Evolutionary conservation across 2,113 vertebrate species (phyloP).

Genomic region (Platysternon megacephalum): DNA sequence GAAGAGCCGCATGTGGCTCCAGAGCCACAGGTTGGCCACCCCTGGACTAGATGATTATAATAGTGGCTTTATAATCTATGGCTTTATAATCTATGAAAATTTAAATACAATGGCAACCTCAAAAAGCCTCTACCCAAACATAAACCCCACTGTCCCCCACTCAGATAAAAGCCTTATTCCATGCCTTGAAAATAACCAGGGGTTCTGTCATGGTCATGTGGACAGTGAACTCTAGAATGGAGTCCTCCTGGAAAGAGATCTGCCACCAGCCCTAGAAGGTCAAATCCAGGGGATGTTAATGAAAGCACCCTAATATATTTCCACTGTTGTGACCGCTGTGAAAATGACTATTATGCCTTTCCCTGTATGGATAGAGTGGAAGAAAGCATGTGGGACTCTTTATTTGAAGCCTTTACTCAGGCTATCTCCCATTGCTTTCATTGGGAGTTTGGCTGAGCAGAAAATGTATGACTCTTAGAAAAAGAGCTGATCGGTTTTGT

Average conservation of each 20-base stretch:
- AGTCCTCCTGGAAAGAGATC: neutral
- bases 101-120: neutral
- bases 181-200: neutral
- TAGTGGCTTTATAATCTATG: neutral
- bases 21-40: too few species aligned
- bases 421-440: neutral
- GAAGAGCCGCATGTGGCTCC: too few species aligned
- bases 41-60: neutral
- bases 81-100: neutral
- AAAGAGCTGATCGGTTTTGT: neutral
- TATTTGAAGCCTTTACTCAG: neutral
- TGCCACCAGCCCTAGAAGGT: neutral
- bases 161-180: neutral
- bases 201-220: neutral
- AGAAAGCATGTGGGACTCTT: accelerated
- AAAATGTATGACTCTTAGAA: neutral
- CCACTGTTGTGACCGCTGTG: neutral
- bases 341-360: neutral
- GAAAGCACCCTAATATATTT: neutral
- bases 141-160: neutral
- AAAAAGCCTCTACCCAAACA: neutral
- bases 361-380: neutral
- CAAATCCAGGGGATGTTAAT: neutral
- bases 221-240: neutral
- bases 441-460: neutral